Base-by-base conservation (phyloP, 2,888 invertebrate genomes). In the Lasioglossum malachurum region DNA sequence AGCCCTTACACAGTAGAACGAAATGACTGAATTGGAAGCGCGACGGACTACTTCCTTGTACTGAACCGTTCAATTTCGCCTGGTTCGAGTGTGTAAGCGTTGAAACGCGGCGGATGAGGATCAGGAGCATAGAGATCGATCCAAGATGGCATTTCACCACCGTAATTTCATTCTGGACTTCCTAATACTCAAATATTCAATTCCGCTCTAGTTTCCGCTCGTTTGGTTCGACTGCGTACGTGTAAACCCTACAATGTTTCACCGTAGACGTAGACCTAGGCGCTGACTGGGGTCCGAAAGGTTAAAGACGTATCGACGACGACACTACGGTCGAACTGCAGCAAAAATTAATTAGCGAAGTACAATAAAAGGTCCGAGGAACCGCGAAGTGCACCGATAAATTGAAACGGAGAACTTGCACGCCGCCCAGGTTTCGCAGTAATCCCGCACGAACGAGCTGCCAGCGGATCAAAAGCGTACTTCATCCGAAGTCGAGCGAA, bases 61-160 rank as follows among this genome's bases (percentile, higher is more conserved):
- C 64, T 16, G 16, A 7, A 0, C 27, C 64, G n/a, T 31, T 27
- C 64, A 16, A 64, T 31, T 64, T 31, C 64, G 31, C 31, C 64
- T 31, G 27, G 64, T 16, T 64, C 64, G 31, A 7, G 64, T 31
- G 64, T 64, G 64, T 64, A 64, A n/a, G 31, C 16, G 64, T 64
- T 4, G 64, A 16, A 64, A 31, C 16, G 31, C 16, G 31, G 5
- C 64, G 12, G 31, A 64, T 16, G 64, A 64, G 31, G 64, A 31
- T 64, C 64, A 64, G 64, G 64, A 64, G 64, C 64, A 64, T 12
- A 31, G 64, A 2, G 64, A 64, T 64, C 64, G 64, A 64, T 64
- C 64, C 64, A 16, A 64, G 64, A 64, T 64, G 64, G 31, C 64
- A 64, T 64, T 64, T 64, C 64, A 2, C 16, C 31, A 0, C 7